A percentile compares a stretch with the other conserved stretches of the same genome.
Evolutionary conservation across 2,113 vertebrate species (phyloP).

Genomic region (Myotis yumanensis): DNA sequence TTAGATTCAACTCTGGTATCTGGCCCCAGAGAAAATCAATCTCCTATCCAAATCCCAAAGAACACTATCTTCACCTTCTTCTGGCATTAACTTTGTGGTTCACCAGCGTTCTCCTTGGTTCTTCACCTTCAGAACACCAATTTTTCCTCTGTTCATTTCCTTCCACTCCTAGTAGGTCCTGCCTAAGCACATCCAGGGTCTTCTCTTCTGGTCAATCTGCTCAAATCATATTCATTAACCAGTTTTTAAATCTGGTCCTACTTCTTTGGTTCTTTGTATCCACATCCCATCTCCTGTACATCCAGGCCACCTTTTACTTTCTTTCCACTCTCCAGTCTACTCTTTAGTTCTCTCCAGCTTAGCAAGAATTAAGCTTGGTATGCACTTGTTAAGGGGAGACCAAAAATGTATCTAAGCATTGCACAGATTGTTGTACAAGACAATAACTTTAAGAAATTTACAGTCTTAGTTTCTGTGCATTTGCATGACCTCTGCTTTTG

Average conservation of each 20-base stretch:
- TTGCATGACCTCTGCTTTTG: neutral
- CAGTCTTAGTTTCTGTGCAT: neutral
- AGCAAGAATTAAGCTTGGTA: neutral
- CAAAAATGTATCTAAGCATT: neutral
- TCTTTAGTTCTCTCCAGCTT: neutral
- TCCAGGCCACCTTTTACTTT: neutral
- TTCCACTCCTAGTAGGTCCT: neutral
- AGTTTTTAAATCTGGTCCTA: neutral
- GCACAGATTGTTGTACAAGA: neutral
- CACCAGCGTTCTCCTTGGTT: neutral
- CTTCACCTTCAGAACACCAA: neutral
- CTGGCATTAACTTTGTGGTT: neutral
- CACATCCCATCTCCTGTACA: neutral
- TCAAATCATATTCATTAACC: neutral
- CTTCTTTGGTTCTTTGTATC: neutral
- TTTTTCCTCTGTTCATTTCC: neutral
- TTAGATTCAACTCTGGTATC: constrained; percentile 15
- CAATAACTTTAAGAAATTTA: neutral
- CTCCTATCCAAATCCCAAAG: neutral
- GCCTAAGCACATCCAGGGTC: neutral
- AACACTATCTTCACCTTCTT: neutral
- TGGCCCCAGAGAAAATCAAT: neutral
- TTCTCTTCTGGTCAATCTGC: neutral
- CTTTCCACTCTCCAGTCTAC: neutral
- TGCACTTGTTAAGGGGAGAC: neutral